A percentile compares a stretch with the other conserved stretches of the same genome.
Conservation (phyloP, 2,113 vertebrate species). For the Gracilinanus agilis region DNA sequence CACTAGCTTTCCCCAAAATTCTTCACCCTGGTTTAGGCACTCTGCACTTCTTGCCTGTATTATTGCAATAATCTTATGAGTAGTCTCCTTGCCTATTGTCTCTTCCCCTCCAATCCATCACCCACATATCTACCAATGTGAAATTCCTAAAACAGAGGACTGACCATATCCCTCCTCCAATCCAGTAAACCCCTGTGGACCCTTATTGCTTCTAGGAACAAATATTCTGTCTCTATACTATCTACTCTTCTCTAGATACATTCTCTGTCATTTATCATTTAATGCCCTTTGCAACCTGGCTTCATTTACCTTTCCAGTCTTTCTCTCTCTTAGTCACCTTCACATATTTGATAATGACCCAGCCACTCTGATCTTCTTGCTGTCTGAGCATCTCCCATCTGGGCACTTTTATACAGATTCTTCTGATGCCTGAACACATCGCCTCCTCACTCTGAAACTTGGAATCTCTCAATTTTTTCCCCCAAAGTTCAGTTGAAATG, state of each 20-base stretch:
- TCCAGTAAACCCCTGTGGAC: background rate
- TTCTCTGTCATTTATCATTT: background rate
- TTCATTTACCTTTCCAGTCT: background rate
- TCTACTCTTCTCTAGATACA: no score
- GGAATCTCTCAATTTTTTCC: background rate
- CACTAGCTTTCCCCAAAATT: background rate
- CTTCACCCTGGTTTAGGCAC: background rate
- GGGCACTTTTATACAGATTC: background rate
- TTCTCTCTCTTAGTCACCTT: background rate
- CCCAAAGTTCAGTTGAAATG: background rate
- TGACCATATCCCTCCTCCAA: background rate
- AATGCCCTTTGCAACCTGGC: background rate
- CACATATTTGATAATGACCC: background rate
- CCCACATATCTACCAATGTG: background rate
- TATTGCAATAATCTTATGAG: background rate
- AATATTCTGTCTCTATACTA: background rate
- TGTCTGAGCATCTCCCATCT: background rate
- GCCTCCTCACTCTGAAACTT: background rate
- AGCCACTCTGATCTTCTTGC: background rate
- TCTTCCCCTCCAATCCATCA: background rate
- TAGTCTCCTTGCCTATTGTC: background rate
- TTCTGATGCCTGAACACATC: background rate
- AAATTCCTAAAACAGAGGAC: background rate
- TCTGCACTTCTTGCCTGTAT: background rate
- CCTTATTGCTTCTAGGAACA: background rate